A percentile compares a stretch with the other conserved stretches of the same genome.
Evolutionary conservation across 2,113 vertebrate genomes (phyloP).

Genomic region (Callopanchax toddi): DNA sequence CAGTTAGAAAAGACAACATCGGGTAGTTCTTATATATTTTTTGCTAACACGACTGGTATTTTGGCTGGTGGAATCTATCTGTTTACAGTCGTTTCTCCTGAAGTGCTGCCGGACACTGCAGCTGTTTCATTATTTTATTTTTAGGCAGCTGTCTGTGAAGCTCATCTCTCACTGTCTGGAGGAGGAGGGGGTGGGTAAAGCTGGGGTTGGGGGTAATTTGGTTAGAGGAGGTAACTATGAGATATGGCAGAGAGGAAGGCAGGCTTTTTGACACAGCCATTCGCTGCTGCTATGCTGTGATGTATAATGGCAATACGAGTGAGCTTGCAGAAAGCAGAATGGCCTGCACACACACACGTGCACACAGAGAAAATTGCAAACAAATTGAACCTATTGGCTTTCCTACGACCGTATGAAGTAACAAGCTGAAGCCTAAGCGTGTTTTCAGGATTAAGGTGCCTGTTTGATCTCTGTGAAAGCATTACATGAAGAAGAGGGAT

Average conservation of each 20-base stretch:
- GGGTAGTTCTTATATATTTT: too few species aligned
- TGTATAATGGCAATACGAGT: slow-evolving; percentile 80
- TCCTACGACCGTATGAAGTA: slow-evolving; percentile 34
- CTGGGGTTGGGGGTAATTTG: slow-evolving; percentile 75
- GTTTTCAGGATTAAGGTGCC: slow-evolving; percentile 47
- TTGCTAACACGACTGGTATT: too few species aligned
- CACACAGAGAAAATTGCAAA: slow-evolving; percentile 40
- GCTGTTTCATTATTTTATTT: slow-evolving; percentile 42
- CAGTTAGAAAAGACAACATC: too few species aligned
- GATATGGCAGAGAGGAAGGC: slow-evolving; percentile 72
- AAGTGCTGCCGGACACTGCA: slow-evolving; percentile 44
- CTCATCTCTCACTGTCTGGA: slow-evolving; percentile 66
- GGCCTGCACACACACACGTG: slow-evolving; percentile 26
- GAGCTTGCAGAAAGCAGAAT: slow-evolving; percentile 52
- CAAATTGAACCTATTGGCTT: slow-evolving; percentile 59
- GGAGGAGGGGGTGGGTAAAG: slow-evolving; percentile 48
- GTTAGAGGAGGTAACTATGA: slow-evolving; percentile 85
- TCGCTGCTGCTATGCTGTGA: slow-evolving; percentile 68
- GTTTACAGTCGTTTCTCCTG: slow-evolving; percentile 41
- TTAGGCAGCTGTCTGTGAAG: slow-evolving; percentile 47
- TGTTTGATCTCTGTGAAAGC: slow-evolving; percentile 47
- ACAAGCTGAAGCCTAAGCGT: slow-evolving; percentile 20
- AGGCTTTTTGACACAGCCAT: slow-evolving; percentile 78
- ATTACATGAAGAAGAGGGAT: slow-evolving; percentile 52
- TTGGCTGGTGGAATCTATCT: slow-evolving; percentile 16